phyloP scores from a whole-genome alignment of 2,888 invertebrate genomes.

The Latrodectus elegans region DNA sequence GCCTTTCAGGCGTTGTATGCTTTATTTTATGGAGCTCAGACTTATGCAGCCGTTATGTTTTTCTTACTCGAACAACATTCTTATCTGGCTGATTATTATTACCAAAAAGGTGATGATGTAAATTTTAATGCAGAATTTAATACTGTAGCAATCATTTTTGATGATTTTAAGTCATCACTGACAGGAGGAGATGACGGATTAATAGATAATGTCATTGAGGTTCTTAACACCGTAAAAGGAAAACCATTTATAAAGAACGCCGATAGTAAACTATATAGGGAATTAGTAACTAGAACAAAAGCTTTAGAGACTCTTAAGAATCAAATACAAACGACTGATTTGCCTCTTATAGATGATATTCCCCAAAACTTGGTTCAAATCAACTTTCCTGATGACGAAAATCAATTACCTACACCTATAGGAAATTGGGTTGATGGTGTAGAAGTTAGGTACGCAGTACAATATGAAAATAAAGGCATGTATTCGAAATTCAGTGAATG shows the following conservation, averaged over 20 bases:
- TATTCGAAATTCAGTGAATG: constrained; percentile 7
- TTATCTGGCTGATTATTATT: neutral
- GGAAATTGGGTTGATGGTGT: neutral
- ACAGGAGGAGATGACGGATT: neutral
- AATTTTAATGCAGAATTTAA: neutral
- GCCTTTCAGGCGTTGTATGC: neutral
- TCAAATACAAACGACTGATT: neutral
- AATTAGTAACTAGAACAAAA: neutral
- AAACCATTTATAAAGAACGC: neutral
- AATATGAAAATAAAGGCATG: neutral
- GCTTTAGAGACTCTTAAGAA: neutral
- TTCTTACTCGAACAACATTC: neutral
- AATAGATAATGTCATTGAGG: neutral
- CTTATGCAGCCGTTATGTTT: constrained; percentile 2
- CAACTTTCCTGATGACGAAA: neutral
- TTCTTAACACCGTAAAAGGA: neutral
- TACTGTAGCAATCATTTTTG: neutral
- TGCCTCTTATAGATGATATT: neutral
- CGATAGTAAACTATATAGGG: neutral
- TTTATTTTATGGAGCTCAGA: neutral
- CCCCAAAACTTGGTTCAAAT: neutral
- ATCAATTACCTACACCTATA: neutral
- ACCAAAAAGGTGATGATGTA: neutral
- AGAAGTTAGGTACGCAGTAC: constrained; percentile 6
- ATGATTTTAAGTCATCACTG: neutral